phyloP scores from a whole-genome alignment of 53 echinoderm and acorn worm genomes.

The Glandiceps talaboti region DNA sequence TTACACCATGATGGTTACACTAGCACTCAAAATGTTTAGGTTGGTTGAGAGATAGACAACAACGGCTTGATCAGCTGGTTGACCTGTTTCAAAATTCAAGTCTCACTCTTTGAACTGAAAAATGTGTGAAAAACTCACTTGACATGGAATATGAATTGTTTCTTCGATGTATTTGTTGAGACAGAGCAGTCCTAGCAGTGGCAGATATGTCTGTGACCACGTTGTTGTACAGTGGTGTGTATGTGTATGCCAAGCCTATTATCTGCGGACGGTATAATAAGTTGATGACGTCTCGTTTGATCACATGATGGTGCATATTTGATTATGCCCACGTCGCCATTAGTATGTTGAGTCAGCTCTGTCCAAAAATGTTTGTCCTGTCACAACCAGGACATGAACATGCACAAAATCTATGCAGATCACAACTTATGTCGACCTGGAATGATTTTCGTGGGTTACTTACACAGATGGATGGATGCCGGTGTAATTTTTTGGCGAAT shows the following conservation, averaged over 20 bases:
- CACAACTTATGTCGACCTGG: neutral
- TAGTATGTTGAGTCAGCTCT: neutral
- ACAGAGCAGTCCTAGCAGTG: neutral
- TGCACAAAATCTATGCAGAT: neutral
- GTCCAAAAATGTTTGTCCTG: neutral
- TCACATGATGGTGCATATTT: neutral
- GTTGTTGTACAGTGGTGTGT: neutral
- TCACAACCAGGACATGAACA: neutral
- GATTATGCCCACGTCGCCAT: neutral
- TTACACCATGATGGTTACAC: too few species aligned
- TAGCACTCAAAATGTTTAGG: too few species aligned
- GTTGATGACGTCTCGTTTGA: neutral
- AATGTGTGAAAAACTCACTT: too few species aligned
- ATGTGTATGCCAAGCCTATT: neutral
- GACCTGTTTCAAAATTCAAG: too few species aligned
- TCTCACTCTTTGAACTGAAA: too few species aligned
- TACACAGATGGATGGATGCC: neutral
- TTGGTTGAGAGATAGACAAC: too few species aligned
- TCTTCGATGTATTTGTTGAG: too few species aligned
- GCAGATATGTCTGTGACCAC: neutral
- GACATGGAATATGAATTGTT: too few species aligned
- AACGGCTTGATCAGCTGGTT: too few species aligned
- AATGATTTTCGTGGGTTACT: neutral
- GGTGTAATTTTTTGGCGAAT: neutral
- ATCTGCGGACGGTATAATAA: neutral